Evolutionary conservation across 2,797 vertebrate genomes (phyloP).

Genomic region (Sebastes taczanowskii): DNA sequence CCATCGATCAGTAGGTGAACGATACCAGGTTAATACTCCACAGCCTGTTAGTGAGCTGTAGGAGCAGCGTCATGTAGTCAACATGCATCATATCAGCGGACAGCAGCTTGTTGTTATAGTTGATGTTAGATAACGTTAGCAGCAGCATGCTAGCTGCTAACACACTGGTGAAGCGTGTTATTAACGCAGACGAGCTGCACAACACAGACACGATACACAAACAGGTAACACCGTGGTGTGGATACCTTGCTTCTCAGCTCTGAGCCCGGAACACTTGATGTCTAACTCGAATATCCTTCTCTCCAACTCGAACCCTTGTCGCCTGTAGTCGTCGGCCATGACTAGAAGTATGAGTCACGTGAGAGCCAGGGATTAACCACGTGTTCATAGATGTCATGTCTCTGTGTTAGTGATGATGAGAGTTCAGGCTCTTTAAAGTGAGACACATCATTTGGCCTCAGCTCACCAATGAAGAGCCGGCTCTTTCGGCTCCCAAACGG

Average conservation of each 20-base stretch:
- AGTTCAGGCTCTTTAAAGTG: no score
- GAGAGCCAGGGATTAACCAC: constrained; percentile 75
- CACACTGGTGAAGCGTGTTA: constrained; percentile 4
- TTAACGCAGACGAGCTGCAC: neutral
- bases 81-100: constrained; percentile 28
- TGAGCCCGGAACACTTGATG: constrained; percentile 83
- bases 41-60: neutral
- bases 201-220: neutral
- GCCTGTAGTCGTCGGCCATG: constrained; percentile 88
- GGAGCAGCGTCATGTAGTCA: neutral
- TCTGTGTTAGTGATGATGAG: no score
- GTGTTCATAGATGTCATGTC: constrained; percentile 49
- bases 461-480: no score
- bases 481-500: no score
- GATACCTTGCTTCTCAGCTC: constrained; percentile 84
- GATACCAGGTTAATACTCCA: no score
- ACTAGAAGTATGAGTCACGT: constrained; percentile 81
- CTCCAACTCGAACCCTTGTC: constrained; percentile 86
- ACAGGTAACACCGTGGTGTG: neutral
- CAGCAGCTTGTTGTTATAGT: constrained; percentile 69
- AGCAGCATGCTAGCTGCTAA: constrained; percentile 53
- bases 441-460: no score
- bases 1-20: no score
- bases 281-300: constrained; percentile 87
- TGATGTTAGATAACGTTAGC: constrained; percentile 54